Evolutionary conservation across 2,888 invertebrate genomes (phyloP).

Genomic region (Ligdia adustata): DNA sequence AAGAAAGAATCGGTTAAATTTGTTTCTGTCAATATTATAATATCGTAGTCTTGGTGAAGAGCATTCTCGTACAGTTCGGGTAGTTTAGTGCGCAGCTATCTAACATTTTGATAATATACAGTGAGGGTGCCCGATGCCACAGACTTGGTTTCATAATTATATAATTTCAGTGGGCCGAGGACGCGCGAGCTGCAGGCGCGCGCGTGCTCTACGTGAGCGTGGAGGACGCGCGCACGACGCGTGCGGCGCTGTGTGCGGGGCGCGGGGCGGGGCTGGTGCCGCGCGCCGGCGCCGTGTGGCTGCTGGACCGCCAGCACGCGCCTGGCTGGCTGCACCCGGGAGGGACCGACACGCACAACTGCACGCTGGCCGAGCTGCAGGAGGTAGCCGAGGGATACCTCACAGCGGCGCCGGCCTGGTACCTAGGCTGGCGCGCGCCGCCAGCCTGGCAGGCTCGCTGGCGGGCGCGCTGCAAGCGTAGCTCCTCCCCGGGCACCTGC

Average conservation of each 20-base stretch:
- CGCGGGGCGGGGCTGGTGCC: constrained; percentile 88
- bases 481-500: constrained; percentile 17
- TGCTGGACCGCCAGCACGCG: constrained; percentile 90
- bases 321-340: constrained; percentile 85
- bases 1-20: background rate
- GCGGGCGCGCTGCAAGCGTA: constrained; percentile 31
- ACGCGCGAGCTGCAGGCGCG: constrained; percentile 70
- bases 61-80: background rate
- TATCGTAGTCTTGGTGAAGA: background rate
- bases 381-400: constrained; percentile 53
- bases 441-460: constrained; percentile 43
- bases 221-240: constrained; percentile 88
- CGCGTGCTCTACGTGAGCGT: constrained; percentile 92
- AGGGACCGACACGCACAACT: constrained; percentile 86
- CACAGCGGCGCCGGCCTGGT: constrained; percentile 57
- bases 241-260: constrained; percentile 93
- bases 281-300: constrained; percentile 91
- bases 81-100: constrained; percentile 1
- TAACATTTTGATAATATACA: constrained; percentile 3
- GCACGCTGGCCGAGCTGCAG: constrained; percentile 53
- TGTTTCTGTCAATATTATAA: background rate
- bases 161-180: constrained; percentile 62
- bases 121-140: background rate
- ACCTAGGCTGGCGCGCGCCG: constrained; percentile 40
- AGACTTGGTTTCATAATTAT: background rate